Percentiles rank a stretch among this genome's conserved stretches.
Evolutionary conservation across 2,113 vertebrate species (phyloP).

Genomic region (Etheostoma spectabile): DNA sequence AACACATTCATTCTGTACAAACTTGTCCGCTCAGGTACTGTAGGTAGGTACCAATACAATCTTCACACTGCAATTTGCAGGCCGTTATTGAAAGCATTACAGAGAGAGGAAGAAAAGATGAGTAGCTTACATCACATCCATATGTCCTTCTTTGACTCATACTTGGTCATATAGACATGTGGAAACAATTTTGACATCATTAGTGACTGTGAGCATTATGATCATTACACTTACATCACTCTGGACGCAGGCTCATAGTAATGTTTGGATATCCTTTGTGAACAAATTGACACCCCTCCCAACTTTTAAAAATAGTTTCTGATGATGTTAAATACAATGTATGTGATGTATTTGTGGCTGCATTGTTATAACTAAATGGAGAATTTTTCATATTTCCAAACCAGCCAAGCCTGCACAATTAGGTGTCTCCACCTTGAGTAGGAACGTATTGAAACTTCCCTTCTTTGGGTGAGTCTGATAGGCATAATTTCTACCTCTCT

Average conservation of each 20-base stretch:
- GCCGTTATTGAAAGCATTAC: background rate
- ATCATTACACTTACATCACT: constrained; percentile 67
- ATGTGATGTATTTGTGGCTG: constrained; percentile 11
- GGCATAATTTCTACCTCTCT: constrained; percentile 13
- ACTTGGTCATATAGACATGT: constrained; percentile 53
- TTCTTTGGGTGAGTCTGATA: constrained; percentile 8
- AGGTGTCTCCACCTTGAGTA: constrained; percentile 49
- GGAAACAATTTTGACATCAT: constrained; percentile 73
- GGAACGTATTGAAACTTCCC: constrained; percentile 32
- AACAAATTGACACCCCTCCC: constrained; percentile 54
- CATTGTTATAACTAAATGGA: background rate
- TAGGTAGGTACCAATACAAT: background rate
- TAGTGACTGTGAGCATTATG: constrained; percentile 47
- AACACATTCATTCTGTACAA: background rate
- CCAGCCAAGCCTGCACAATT: constrained; percentile 4
- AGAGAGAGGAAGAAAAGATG: constrained; percentile 7
- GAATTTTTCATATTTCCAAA: constrained; percentile 22
- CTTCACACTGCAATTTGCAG: background rate
- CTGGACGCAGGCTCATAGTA: constrained; percentile 31
- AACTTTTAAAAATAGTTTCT: constrained; percentile 49
- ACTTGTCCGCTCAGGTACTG: background rate
- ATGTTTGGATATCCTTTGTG: constrained; percentile 64
- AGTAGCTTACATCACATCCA: constrained; percentile 24
- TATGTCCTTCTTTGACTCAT: constrained; percentile 46
- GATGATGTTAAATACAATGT: constrained; percentile 23